Conservation (phyloP, 2,113 vertebrate genomes). For the Indicator indicator region DNA sequence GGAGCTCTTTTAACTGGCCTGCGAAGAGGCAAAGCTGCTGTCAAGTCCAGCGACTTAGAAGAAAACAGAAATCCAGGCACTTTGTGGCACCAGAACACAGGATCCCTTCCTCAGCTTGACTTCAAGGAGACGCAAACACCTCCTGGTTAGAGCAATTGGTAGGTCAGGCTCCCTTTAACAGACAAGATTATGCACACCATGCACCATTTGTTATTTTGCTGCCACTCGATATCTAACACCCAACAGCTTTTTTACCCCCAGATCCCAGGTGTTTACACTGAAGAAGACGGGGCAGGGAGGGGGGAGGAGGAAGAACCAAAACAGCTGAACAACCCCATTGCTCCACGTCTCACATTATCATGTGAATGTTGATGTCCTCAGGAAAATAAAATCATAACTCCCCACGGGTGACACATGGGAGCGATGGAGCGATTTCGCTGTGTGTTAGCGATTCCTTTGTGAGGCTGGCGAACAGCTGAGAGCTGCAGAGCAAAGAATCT, state of each 20-base stretch:
- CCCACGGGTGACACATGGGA: conserved; percentile 33
- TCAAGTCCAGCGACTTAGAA: background rate
- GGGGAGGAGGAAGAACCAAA: background rate
- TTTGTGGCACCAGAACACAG: background rate
- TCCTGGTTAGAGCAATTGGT: background rate
- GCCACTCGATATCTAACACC: background rate
- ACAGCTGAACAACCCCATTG: background rate
- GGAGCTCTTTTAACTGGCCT: background rate
- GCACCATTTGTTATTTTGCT: conserved; percentile 38
- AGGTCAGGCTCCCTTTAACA: background rate
- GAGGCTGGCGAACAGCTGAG: conserved; percentile 66
- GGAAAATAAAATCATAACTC: conserved; percentile 67
- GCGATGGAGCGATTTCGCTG: conserved; percentile 38
- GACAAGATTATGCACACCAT: background rate
- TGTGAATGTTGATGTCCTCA: background rate
- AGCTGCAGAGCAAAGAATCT: conserved; percentile 72
- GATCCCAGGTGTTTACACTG: background rate
- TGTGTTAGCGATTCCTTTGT: conserved; percentile 44
- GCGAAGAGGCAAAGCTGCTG: background rate
- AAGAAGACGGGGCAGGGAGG: background rate
- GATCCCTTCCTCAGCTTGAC: background rate
- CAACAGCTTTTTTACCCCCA: background rate
- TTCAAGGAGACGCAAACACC: background rate
- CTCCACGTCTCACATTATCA: background rate
- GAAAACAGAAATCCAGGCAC: background rate